Conservation (phyloP, 2,113 vertebrate species). For the Cervus canadensis region DNA sequence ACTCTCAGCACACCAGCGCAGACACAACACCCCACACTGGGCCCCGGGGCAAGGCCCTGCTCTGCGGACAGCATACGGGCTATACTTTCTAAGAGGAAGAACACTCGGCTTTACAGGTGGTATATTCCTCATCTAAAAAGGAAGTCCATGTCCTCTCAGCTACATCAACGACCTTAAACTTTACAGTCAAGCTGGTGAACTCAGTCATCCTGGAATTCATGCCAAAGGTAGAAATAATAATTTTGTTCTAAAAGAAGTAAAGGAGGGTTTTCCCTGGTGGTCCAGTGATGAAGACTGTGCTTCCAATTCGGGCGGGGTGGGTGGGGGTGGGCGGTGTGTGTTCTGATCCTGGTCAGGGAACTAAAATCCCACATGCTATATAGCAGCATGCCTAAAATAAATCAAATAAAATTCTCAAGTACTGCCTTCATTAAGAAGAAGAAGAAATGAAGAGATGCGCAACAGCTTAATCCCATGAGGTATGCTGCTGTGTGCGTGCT, state of each 20-base stretch:
- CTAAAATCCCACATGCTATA: background rate
- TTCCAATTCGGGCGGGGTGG: background rate
- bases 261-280: background rate
- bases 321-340: background rate
- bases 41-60: background rate
- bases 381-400: background rate
- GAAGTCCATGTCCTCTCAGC: background rate
- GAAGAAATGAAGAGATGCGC: background rate
- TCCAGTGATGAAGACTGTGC: background rate
- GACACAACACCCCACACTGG: background rate
- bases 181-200: background rate
- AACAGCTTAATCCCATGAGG: background rate
- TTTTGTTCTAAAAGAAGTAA: background rate
- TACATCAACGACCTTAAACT: background rate
- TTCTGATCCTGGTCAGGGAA: background rate
- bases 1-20: rapidly evolving
- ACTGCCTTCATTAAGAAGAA: background rate
- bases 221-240: background rate
- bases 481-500: background rate
- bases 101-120: background rate
- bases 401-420: background rate
- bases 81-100: background rate
- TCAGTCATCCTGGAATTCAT: background rate
- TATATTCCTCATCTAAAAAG: background rate
- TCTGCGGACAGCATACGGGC: background rate